Evolutionary conservation across 1,140 invertebrate species (phyloP), one percentile per base, ranked within the genome.

Genomic region (Pemphigus obesinymphae): DNA sequence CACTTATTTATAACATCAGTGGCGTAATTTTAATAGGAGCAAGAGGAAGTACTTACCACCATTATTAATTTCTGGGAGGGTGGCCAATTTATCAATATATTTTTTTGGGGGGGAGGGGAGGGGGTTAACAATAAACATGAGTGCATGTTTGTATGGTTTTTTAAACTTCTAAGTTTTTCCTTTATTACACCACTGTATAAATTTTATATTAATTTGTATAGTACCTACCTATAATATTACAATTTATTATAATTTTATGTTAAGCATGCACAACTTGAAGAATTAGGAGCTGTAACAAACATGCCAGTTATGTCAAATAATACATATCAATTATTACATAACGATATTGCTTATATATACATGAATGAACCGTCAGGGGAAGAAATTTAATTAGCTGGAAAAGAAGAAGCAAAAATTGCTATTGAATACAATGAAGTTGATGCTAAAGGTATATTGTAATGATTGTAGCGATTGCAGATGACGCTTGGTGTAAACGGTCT

Each of bases 401-500:
- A n/a, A n/a, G n/a, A n/a, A n/a, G n/a, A n/a, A n/a, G n/a, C n/a
- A n/a, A n/a, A n/a, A n/a, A n/a, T n/a, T n/a, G n/a, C n/a, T n/a
- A n/a, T n/a, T 53, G 50, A n/a, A 20, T n/a, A 53, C 4, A 53
- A 53, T 53, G 50, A 53, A n/a, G 20, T 53, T n/a, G 50, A 53
- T 61, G 48, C 17, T 6, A 73, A 85, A 78, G 84, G 84, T 26
- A 83, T 83, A 31, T 84, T n/a, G n/a, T 84, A 6, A 37, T 76
- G n/a, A n/a, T n/a, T n/a, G n/a, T n/a, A n/a, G n/a, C n/a, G n/a
- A n/a, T n/a, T n/a, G n/a, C n/a, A n/a, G 17, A 85, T 83, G 85
- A 85, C 20, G 55, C 66, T 61, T 87, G 85, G 84, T 72, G 31
- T 20, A 87, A 86, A 68, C 55, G 86, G 73, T 86, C 85, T 0